Percentiles rank a stretch among this genome's conserved stretches.
Conservation (phyloP, 2,797 vertebrate species). For the Fratercula arctica region DNA sequence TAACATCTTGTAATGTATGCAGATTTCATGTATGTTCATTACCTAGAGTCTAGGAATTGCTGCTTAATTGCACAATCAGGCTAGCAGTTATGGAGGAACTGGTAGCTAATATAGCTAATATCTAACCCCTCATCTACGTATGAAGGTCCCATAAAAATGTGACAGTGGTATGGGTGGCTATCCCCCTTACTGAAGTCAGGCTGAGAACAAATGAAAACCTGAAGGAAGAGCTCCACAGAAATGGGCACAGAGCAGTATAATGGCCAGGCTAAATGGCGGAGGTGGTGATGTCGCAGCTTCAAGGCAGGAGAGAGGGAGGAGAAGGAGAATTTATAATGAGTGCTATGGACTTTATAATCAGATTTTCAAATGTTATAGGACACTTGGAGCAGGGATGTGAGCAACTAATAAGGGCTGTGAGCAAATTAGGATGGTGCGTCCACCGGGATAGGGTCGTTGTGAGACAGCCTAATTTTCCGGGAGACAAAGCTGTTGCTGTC, state of each 20-base stretch:
- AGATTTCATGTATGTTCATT: background rate
- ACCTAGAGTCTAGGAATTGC: background rate
- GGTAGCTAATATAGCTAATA: background rate
- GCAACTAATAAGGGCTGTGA: background rate
- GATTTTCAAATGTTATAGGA: constrained; percentile 36
- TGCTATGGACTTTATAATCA: background rate
- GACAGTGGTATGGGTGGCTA: background rate
- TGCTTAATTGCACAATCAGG: background rate
- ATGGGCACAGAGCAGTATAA: background rate
- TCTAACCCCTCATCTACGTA: background rate
- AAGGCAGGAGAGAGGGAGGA: background rate
- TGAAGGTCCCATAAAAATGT: background rate
- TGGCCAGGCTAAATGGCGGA: background rate
- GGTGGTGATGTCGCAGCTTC: background rate
- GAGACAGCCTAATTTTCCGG: constrained; percentile 2
- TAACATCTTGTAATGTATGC: background rate
- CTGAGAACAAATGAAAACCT: background rate
- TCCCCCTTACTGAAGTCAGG: background rate
- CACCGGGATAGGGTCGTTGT: background rate
- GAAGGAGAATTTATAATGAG: background rate
- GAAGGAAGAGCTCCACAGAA: background rate
- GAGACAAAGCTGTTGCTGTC: background rate
- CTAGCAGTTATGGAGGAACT: background rate
- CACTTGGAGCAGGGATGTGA: background rate
- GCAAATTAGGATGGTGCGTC: constrained; percentile 8